These are phyloP conservation scores for Ifrita kowaldi DNA, from an alignment of 2,113 vertebrate species.

Conservation along the genomic window DNA sequence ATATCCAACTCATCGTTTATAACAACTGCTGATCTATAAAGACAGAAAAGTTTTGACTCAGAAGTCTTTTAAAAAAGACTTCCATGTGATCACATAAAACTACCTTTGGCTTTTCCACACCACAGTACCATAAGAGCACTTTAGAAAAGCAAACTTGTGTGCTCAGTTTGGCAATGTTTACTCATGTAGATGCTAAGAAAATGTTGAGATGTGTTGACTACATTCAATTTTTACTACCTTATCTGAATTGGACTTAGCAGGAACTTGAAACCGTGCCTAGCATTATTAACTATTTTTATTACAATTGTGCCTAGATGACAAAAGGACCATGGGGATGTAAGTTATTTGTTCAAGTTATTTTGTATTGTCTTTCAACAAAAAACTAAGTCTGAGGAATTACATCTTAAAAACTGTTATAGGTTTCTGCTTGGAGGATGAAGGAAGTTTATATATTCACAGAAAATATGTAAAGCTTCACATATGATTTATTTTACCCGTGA, in stretches of 20 bases:
- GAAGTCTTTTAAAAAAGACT: background rate
- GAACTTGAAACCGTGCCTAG: background rate
- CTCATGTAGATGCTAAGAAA: background rate
- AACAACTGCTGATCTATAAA: background rate
- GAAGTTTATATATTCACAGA: background rate
- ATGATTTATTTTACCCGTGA: background rate
- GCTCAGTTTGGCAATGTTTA: background rate
- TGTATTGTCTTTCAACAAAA: background rate
- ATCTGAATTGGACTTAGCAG: background rate
- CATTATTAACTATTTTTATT: background rate
- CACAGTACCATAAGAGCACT: background rate
- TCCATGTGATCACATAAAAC: background rate
- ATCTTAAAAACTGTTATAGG: background rate
- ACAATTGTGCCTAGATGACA: background rate
- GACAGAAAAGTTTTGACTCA: background rate
- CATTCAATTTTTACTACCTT: background rate
- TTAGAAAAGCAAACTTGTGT: background rate
- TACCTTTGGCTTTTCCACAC: background rate
- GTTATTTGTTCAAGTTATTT: background rate
- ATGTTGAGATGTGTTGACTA: background rate
- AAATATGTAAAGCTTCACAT: background rate
- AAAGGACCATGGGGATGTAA: background rate
- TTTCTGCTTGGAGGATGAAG: background rate
- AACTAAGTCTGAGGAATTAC: background rate
- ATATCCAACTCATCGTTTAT: background rate